Conservation (phyloP, 2,797 vertebrate genomes). For the Microchirus variegatus region DNA sequence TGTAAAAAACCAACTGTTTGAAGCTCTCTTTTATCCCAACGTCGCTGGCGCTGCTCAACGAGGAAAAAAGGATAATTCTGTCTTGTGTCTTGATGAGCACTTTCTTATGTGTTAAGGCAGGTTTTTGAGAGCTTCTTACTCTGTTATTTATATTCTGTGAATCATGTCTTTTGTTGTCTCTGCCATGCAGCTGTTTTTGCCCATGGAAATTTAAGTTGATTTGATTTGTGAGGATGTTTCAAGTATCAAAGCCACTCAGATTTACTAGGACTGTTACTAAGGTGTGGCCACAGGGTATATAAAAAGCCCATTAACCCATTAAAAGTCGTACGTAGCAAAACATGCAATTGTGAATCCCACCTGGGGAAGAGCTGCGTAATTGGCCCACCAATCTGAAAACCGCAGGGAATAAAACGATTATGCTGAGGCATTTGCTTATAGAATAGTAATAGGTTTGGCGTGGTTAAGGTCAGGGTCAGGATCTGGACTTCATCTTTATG, state of each 20-base stretch:
- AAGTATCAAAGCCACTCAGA: background rate
- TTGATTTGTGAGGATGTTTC: background rate
- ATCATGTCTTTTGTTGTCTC: too few species aligned
- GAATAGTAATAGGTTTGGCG: constrained; percentile 50
- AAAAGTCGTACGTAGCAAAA: constrained; percentile 30
- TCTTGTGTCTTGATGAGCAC: too few species aligned
- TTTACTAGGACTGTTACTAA: constrained; percentile 19
- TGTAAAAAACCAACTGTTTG: too few species aligned
- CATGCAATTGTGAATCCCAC: constrained; percentile 35
- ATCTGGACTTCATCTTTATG: constrained; percentile 43
- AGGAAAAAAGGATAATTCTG: background rate
- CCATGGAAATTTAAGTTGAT: background rate
- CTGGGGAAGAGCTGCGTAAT: constrained; percentile 41
- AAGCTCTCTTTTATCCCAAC: too few species aligned
- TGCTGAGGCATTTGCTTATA: constrained; percentile 49
- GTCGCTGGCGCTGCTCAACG: too few species aligned
- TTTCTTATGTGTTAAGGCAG: too few species aligned
- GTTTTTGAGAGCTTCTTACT: too few species aligned
- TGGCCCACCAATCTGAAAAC: constrained; percentile 34
- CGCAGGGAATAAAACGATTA: constrained; percentile 32
- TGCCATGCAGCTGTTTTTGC: too few species aligned
- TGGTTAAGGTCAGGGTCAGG: constrained; percentile 55
- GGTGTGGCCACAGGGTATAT: constrained; percentile 7
- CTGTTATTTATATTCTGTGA: too few species aligned
- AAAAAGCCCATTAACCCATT: constrained; percentile 31